Base-by-base conservation (phyloP, 1,140 invertebrate species). In the Lepidostoma basale region DNA sequence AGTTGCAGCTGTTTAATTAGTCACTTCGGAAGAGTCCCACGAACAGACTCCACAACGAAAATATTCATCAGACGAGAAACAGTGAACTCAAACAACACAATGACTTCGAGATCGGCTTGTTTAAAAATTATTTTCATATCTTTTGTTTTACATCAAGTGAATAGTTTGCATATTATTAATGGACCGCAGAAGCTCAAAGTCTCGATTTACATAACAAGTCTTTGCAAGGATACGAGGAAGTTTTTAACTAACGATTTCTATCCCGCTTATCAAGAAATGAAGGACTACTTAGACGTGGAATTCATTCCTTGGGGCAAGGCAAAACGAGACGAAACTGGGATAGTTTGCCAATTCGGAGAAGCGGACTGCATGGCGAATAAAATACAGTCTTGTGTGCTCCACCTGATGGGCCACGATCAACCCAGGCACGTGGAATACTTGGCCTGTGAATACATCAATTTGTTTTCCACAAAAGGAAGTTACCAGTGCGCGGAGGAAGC, bases 281-380 rank as follows among this genome's bases (percentile, higher is more conserved):
- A 74, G 5, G 56, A 78, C 1, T 78, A 74, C 52, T 47, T 82
- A 28, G 76, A 78, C 5, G 42, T 81, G 1, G 75, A 81, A 59
- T 81, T 80, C 36, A 74, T 81, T 2, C 77, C 78, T 0, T 82
- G 79, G 79, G 81, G 79, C 3, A 75, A 77, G 33, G 75, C 79
- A 0, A 60, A n/a, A 26, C 56, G 69, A 26, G 58, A 66, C 9
- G 60, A 73, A 14, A 74, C 71, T 5, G 68, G 20, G 8, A 49
- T 78, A 0, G 47, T 49, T 2, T 82, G 80, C 44, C 78, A 79
- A 42, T 81, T 78, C 54, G 73, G 74, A 5, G 28, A 23, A 0
- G 23, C 30, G 2, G 78, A 81, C 42, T 82, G 81, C 67, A 79
- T 75, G 74, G 79, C 77, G 0, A 81, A 82, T 59, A 74, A 77